phyloP scores from a whole-genome alignment of 1,140 invertebrate genomes.

The Bursaphelenchus mucronatus region DNA sequence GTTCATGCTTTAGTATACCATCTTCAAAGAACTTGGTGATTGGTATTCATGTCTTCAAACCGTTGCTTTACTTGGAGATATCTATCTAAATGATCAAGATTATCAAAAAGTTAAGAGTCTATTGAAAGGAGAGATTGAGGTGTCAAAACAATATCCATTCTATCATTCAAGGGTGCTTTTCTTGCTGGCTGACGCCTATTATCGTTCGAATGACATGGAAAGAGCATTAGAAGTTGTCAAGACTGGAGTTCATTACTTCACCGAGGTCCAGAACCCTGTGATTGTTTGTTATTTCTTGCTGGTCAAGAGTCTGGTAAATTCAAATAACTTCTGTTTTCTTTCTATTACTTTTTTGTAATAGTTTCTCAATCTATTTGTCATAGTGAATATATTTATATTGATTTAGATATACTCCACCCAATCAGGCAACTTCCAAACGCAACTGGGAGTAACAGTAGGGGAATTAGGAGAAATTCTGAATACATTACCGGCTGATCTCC shows the following conservation, averaged over 20 bases:
- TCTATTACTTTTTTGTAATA: not conserved
- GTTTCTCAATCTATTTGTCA: constrained; percentile 12
- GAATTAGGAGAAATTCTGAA: constrained; percentile 44
- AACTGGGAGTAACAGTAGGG: constrained; percentile 37
- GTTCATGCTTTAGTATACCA: constrained; percentile 29
- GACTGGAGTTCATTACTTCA: constrained; percentile 35
- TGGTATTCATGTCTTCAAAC: constrained; percentile 28
- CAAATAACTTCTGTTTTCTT: not conserved
- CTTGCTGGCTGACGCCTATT: constrained; percentile 34
- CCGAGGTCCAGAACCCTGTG: constrained; percentile 26
- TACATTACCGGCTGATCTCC: constrained; percentile 14
- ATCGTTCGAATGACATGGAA: constrained; percentile 30
- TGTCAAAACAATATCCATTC: constrained; percentile 26
- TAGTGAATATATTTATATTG: not conserved
- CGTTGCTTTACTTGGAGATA: constrained; percentile 33
- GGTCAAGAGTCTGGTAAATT: constrained; percentile 40
- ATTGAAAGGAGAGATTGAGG: constrained; percentile 28
- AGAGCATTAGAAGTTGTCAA: constrained; percentile 41
- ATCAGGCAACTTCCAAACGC: constrained; percentile 40
- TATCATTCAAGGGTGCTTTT: constrained; percentile 41
- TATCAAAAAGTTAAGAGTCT: constrained; percentile 24
- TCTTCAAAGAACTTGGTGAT: constrained; percentile 37
- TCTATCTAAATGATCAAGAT: constrained; percentile 34
- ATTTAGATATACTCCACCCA: constrained; percentile 43
- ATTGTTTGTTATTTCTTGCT: constrained; percentile 44